Conservation (phyloP, 2,797 vertebrate species). For the Gobio occitaniae region DNA sequence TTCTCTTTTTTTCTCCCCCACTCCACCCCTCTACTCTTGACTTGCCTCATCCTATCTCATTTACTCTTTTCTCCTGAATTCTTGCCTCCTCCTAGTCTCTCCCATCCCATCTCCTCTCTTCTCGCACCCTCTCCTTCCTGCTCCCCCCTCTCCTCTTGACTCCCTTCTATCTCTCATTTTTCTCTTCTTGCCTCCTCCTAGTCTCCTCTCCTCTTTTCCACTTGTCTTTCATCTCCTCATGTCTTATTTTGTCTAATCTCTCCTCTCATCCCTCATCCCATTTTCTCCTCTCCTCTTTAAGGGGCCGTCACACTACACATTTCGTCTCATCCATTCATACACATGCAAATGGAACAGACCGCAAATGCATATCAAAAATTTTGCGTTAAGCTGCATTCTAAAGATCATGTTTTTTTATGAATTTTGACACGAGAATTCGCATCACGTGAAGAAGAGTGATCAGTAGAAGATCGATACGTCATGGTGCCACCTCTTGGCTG, state of each 20-base stretch:
- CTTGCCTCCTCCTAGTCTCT: background rate
- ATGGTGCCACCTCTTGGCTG: no score
- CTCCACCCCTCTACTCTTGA: conserved; percentile 2
- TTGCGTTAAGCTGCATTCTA: no score
- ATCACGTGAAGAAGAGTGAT: no score
- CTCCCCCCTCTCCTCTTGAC: background rate
- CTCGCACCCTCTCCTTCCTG: background rate
- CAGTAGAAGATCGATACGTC: no score
- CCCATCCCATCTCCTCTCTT: background rate
- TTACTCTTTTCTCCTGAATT: background rate
- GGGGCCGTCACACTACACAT: no score
- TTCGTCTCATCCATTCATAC: no score
- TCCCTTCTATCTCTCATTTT: background rate
- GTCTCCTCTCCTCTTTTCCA: background rate
- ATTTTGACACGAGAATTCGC: no score
- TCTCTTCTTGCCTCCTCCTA: background rate
- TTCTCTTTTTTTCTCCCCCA: background rate
- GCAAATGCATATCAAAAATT: no score
- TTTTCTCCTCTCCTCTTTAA: background rate
- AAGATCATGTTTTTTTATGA: no score
- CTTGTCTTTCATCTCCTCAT: background rate
- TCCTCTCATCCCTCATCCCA: background rate
- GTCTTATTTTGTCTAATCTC: background rate
- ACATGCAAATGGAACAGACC: no score
- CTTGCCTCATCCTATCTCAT: background rate